phyloP scores from a whole-genome alignment of 2,113 vertebrate genomes.

The Pipra filicauda region DNA sequence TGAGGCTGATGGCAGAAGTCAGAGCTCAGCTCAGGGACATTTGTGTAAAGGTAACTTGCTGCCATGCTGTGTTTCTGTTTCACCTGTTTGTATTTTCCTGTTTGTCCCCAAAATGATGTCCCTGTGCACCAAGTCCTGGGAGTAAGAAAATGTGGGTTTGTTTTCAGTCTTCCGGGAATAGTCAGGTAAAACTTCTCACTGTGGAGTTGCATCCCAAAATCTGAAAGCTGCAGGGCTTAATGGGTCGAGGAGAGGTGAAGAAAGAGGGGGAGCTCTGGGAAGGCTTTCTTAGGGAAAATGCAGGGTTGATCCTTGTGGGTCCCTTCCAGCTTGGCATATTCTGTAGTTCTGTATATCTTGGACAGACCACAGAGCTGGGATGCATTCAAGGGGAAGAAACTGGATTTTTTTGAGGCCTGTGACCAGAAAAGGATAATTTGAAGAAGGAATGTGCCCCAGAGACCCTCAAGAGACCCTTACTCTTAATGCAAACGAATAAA shows the following conservation, averaged over 20 bases:
- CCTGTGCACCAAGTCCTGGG: background rate
- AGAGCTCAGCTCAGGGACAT: conserved; percentile 91
- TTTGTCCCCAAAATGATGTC: background rate
- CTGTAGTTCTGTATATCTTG: background rate
- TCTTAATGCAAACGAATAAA: background rate
- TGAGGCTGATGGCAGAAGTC: conserved; percentile 88
- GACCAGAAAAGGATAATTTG: background rate
- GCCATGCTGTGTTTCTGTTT: background rate
- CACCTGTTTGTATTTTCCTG: background rate
- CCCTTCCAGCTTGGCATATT: background rate
- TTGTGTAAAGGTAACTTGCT: conserved; percentile 87
- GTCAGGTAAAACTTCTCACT: background rate
- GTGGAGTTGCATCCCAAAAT: background rate
- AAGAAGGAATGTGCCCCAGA: background rate
- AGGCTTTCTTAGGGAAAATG: background rate
- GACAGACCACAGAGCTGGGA: background rate
- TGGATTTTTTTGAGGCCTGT: background rate
- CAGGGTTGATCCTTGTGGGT: background rate
- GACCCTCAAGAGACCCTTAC: background rate
- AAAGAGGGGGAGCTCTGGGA: background rate
- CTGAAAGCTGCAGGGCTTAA: background rate
- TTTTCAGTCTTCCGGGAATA: background rate
- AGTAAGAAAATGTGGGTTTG: background rate
- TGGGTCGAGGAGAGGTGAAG: background rate
- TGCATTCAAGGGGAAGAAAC: background rate